Conservation (phyloP, 2,888 invertebrate species). For the Amphipyra berbera region DNA sequence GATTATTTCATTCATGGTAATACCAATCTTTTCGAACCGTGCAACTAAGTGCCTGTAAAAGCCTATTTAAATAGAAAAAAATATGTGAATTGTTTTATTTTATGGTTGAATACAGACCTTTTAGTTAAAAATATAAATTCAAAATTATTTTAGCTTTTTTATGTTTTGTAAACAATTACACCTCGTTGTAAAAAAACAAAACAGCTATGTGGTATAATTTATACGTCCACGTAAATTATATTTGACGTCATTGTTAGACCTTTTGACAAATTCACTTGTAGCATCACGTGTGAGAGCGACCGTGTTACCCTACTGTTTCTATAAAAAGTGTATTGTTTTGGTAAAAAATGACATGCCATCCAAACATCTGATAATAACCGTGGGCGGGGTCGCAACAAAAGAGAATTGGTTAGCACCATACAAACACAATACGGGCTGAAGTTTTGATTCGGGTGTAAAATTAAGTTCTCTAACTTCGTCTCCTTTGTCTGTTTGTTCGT, state of each 20-base stretch:
- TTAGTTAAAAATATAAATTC: not conserved
- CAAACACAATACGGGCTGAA: constrained; percentile 81
- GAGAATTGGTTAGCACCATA: constrained; percentile 87
- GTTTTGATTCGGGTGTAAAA: constrained; percentile 88
- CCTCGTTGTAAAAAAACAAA: constrained; percentile 32
- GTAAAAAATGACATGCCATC: constrained; percentile 88
- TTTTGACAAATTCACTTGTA: constrained; percentile 79
- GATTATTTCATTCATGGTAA: too few relatives aligned
- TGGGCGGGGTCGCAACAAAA: constrained; percentile 86
- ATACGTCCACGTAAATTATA: constrained; percentile 77
- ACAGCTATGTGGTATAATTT: constrained; percentile 62
- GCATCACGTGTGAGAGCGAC: constrained; percentile 71
- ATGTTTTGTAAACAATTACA: constrained; percentile 8
- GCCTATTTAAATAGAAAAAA: too few relatives aligned
- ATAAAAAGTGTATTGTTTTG: constrained; percentile 88
- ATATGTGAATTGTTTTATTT: too few relatives aligned
- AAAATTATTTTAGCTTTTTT: not conserved
- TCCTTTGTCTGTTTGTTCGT: constrained; percentile 75
- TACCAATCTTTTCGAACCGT: too few relatives aligned
- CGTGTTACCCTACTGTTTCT: constrained; percentile 71
- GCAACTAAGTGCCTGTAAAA: too few relatives aligned
- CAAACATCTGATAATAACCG: constrained; percentile 88
- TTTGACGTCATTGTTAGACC: constrained; percentile 73
- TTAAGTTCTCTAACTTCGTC: constrained; percentile 84
- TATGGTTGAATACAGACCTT: too few relatives aligned